These are phyloP conservation scores for Sebastes miniatus DNA, from an alignment of 2,797 vertebrate species.

Conservation along the genomic window DNA sequence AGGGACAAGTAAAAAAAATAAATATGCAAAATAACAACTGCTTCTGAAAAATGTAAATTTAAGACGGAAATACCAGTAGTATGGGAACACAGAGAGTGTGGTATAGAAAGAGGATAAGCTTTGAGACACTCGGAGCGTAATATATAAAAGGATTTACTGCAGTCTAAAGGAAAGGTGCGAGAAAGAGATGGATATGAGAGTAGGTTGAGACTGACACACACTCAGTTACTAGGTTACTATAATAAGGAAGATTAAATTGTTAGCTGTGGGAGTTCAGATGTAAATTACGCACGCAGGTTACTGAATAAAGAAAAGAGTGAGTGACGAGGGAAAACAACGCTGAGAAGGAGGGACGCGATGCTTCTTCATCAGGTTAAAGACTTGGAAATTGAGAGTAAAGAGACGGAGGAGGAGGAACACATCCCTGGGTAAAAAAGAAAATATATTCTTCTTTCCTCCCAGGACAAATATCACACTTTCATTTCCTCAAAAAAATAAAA, in stretches of 20 bases:
- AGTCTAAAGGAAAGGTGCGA: slow-evolving; percentile 25
- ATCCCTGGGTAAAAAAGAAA: background rate
- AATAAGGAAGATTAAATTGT: slow-evolving; percentile 45
- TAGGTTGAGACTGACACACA: slow-evolving; percentile 5
- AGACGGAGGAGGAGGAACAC: background rate
- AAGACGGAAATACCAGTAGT: background rate
- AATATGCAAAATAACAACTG: background rate
- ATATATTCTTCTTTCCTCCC: slow-evolving; percentile 12
- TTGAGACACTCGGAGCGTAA: slow-evolving; percentile 9
- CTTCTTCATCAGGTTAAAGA: slow-evolving; percentile 26
- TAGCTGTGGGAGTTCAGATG: background rate
- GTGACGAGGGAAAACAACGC: slow-evolving; percentile 5
- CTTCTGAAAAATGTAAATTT: slow-evolving; percentile 12
- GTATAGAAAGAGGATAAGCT: slow-evolving; percentile 16
- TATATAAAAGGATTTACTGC: slow-evolving; percentile 36
- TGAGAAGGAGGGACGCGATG: background rate
- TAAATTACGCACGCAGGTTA: slow-evolving; percentile 33
- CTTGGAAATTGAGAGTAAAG: slow-evolving; percentile 21
- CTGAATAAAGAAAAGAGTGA: slow-evolving; percentile 3
- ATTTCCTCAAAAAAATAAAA: slow-evolving; percentile 58
- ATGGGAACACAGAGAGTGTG: slow-evolving; percentile 2
- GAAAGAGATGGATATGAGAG: slow-evolving; percentile 13
- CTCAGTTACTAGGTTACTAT: slow-evolving; percentile 21
- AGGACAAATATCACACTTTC: slow-evolving; percentile 45
- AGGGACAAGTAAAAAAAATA: background rate